Evolutionary conservation across 1,140 invertebrate species (phyloP).

Genomic region (Bombus superbus): DNA sequence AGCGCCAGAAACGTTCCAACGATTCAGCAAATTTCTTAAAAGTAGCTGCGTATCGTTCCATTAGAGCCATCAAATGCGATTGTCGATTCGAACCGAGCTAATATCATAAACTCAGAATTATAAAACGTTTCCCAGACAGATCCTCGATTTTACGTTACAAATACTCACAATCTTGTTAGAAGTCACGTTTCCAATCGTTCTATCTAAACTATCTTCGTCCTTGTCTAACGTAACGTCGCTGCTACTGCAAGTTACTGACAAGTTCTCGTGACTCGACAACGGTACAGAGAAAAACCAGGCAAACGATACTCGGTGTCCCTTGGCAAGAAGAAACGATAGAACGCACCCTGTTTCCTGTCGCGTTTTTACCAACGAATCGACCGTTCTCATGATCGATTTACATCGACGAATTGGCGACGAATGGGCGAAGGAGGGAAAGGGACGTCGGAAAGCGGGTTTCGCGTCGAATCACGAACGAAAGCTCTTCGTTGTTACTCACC

Average conservation of each 20-base stretch:
- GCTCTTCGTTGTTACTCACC: conserved; percentile 2
- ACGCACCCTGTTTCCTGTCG: neutral
- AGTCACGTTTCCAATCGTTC: too few species aligned
- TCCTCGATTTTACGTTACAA: too few species aligned
- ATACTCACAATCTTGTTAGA: too few species aligned
- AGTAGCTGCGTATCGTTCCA: too few species aligned
- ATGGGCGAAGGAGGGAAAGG: too few species aligned
- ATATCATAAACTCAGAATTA: too few species aligned
- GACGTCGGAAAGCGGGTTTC: neutral
- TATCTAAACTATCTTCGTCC: too few species aligned
- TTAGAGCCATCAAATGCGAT: too few species aligned
- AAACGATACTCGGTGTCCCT: neutral
- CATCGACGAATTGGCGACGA: neutral
- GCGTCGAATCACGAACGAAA: conserved; percentile 7
- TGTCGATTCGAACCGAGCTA: too few species aligned
- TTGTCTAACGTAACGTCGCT: neutral
- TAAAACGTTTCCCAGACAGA: too few species aligned
- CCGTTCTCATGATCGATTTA: conserved; percentile 29
- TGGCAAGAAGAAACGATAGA: neutral
- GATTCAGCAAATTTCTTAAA: too few species aligned
- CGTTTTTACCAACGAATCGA: conserved; percentile 10
- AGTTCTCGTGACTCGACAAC: neutral
- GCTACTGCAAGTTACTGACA: neutral
- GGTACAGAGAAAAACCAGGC: neutral
- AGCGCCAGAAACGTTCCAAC: too few species aligned